These are phyloP conservation scores for Charina bottae DNA, from an alignment of 2,113 vertebrate genomes.

Conservation along the genomic window DNA sequence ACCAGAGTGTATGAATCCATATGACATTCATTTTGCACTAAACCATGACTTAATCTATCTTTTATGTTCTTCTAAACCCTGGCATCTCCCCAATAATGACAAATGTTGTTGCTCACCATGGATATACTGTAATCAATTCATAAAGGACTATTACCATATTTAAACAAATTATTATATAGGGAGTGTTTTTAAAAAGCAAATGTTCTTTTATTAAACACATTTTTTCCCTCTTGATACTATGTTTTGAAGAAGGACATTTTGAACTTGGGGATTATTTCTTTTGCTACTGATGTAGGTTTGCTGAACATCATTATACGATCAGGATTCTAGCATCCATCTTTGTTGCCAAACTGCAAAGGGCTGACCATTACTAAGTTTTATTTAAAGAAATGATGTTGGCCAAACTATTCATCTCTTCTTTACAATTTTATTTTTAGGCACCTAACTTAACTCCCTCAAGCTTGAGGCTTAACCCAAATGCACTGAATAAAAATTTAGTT, in stretches of 20 bases:
- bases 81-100: not conserved
- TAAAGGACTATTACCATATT: not conserved
- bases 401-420: slow-evolving; percentile 59
- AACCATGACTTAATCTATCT: not conserved
- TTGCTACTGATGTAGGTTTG: not conserved
- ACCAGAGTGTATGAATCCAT: not conserved
- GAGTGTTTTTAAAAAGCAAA: not conserved
- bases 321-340: not conserved
- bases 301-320: not conserved
- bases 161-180: not conserved
- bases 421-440: slow-evolving; percentile 57
- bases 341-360: slow-evolving; percentile 13
- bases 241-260: slow-evolving; percentile 11
- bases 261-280: not conserved
- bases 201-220: not conserved
- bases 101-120: not conserved
- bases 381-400: slow-evolving; percentile 3
- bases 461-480: slow-evolving; percentile 42
- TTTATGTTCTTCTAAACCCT: not conserved
- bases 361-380: not conserved
- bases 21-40: not conserved
- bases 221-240: not conserved
- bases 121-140: not conserved
- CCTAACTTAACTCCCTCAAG: slow-evolving; percentile 37
- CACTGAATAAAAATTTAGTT: slow-evolving; percentile 63